Conservation (phyloP, 2,888 invertebrate species). For the Scaptodrosophila latifasciaeformis region DNA sequence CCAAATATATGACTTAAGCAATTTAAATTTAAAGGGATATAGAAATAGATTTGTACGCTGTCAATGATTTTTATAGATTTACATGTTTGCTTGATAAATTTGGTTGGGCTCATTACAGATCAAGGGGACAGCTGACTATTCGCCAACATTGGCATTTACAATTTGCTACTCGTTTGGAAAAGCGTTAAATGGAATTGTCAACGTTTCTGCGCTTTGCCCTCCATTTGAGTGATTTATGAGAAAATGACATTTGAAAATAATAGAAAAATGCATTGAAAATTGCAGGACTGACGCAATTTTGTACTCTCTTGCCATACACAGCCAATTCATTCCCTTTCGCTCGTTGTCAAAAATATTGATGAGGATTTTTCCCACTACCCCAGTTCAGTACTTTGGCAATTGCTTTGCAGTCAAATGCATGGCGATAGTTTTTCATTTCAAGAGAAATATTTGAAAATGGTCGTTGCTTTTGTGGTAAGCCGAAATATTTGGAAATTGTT, state of each 20-base stretch:
- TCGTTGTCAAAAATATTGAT: conserved; percentile 29
- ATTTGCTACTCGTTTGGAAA: conserved; percentile 1
- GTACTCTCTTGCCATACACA: neutral
- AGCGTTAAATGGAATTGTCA: conserved; percentile 37
- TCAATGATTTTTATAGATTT: too few relatives aligned
- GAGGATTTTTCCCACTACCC: too few relatives aligned
- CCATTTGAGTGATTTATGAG: conserved; percentile 49
- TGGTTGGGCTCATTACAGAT: too few relatives aligned
- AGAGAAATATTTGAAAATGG: conserved; percentile 35
- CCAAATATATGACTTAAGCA: too few relatives aligned
- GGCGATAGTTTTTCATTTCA: conserved; percentile 23
- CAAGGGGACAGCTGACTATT: too few relatives aligned
- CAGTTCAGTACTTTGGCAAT: too few relatives aligned
- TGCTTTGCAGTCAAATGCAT: conserved; percentile 26
- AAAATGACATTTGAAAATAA: conserved; percentile 54
- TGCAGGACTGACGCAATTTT: conserved; percentile 31
- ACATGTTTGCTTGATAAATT: too few relatives aligned
- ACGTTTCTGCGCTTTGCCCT: conserved; percentile 13
- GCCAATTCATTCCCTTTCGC: conserved; percentile 3
- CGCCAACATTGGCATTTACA: too few relatives aligned
- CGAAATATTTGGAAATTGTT: conserved; percentile 27
- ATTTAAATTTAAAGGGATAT: too few relatives aligned
- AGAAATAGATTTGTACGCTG: too few relatives aligned
- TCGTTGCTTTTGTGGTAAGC: conserved; percentile 45
- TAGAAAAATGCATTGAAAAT: conserved; percentile 46